These are phyloP conservation scores for Xyrauchen texanus DNA, from an alignment of 2,113 vertebrate species.

Conservation along the genomic window DNA sequence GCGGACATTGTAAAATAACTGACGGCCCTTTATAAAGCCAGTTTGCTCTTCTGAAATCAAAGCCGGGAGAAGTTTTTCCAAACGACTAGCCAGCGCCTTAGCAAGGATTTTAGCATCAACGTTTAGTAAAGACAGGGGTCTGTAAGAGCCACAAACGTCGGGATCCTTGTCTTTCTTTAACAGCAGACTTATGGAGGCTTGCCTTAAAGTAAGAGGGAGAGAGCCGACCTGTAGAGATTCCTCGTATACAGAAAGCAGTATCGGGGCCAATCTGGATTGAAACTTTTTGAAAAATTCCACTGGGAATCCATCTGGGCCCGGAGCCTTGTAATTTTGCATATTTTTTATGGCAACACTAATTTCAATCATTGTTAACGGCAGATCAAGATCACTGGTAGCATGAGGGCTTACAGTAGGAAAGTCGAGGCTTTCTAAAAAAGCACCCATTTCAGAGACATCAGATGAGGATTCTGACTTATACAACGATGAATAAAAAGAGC, in stretches of 20 bases:
- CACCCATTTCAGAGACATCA: too few relatives aligned
- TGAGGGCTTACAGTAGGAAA: too few relatives aligned
- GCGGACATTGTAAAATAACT: not conserved
- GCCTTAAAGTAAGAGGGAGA: not conserved
- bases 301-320: not conserved
- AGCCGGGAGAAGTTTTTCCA: not conserved
- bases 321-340: not conserved
- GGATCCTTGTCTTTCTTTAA: not conserved
- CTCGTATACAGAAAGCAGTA: not conserved
- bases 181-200: not conserved
- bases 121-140: not conserved
- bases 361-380: too few relatives aligned
- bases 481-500: too few relatives aligned
- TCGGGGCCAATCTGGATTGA: not conserved
- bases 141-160: not conserved
- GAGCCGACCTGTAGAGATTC: not conserved
- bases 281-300: not conserved
- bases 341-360: too few relatives aligned
- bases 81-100: too few relatives aligned
- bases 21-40: not conserved
- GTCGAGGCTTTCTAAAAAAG: too few relatives aligned
- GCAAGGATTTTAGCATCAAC: slow-evolving; percentile 2
- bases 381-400: too few relatives aligned
- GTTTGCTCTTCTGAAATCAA: not conserved
- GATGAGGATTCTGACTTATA: too few relatives aligned